Conservation (phyloP, 1,140 invertebrate species). For the Andricus grossulariae region DNA sequence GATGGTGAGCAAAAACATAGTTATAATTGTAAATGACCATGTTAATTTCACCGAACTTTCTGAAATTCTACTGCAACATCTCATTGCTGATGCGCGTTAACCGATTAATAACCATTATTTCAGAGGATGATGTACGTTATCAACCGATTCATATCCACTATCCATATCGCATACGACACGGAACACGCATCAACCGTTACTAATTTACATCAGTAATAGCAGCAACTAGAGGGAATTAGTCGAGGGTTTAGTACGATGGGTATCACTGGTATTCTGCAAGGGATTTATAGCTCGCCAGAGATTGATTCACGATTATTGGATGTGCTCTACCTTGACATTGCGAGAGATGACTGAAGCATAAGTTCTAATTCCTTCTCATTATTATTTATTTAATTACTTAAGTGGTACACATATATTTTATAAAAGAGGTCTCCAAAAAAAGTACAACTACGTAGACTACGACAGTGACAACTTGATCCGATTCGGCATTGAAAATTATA, state of each 20-base stretch:
- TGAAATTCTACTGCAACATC: not conserved
- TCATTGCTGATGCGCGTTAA: not conserved
- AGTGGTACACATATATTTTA: too few species aligned
- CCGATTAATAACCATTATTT: not conserved
- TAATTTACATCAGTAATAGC: slow-evolving; percentile 50
- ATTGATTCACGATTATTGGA: slow-evolving; percentile 55
- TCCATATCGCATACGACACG: slow-evolving; percentile 11
- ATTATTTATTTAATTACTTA: too few species aligned
- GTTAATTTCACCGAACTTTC: too few species aligned
- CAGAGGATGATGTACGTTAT: not conserved
- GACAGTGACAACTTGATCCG: too few species aligned
- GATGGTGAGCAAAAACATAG: too few species aligned
- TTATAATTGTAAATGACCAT: too few species aligned
- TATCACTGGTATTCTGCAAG: slow-evolving; percentile 44
- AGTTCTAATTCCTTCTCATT: not conserved
- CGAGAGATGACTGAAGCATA: not conserved
- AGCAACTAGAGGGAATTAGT: slow-evolving; percentile 52
- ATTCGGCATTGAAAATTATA: too few species aligned
- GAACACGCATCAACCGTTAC: slow-evolving; percentile 50
- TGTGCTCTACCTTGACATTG: slow-evolving; percentile 33
- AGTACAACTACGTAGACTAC: too few species aligned
- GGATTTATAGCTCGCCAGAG: slow-evolving; percentile 46
- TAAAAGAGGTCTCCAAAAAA: too few species aligned
- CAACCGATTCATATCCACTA: slow-evolving; percentile 2
- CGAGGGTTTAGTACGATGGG: slow-evolving; percentile 13